Evolutionary conservation across 2,113 vertebrate genomes (phyloP).

Genomic region (Penelope pileata): DNA sequence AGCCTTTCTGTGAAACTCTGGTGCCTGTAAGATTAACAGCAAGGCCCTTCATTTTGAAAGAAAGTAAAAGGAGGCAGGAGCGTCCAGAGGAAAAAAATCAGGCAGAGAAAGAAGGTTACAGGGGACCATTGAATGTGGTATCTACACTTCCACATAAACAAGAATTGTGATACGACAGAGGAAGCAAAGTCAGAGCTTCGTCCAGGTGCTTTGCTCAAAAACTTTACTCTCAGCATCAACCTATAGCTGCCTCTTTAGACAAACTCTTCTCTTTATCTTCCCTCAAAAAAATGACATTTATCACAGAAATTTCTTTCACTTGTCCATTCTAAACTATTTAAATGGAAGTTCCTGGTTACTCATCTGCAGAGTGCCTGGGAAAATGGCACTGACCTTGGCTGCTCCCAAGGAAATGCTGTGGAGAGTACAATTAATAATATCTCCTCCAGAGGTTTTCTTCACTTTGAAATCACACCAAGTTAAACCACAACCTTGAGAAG

Average conservation of each 20-base stretch:
- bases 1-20: not conserved
- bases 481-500: constrained; percentile 54
- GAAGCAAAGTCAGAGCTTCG: not conserved
- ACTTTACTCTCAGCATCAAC: not conserved
- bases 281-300: not conserved
- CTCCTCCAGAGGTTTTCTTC: not conserved
- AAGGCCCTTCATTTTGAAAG: not conserved
- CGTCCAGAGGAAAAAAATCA: not conserved
- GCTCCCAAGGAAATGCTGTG: not conserved
- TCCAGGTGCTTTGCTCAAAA: not conserved
- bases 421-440: not conserved
- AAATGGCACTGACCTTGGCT: not conserved
- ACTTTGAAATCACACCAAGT: not conserved
- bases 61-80: not conserved
- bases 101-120: fast-evolving
- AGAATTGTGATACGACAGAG: not conserved
- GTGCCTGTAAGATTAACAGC: not conserved
- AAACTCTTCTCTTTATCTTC: not conserved
- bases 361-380: not conserved
- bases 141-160: not conserved
- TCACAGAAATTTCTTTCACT: not conserved
- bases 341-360: not conserved
- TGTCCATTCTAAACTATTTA: not conserved
- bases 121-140: not conserved
- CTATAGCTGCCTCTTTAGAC: not conserved